Percentiles rank a stretch among this genome's conserved stretches.
These are phyloP conservation scores for Xerus inauris DNA, from an alignment of 2,113 vertebrate genomes.

Conservation along the genomic window DNA sequence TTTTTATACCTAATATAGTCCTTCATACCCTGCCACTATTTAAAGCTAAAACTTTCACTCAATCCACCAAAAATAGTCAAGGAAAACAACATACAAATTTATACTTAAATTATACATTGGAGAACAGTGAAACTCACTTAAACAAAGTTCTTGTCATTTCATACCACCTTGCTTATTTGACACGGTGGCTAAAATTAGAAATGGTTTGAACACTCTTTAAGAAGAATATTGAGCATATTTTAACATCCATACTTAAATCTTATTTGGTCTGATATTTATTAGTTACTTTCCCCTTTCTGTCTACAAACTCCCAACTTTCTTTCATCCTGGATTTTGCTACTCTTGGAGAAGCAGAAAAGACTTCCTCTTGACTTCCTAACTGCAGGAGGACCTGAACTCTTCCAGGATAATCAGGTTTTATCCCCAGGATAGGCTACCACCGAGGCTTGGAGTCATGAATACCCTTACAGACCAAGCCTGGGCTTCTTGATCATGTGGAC, in stretches of 20 bases:
- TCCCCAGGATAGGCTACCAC: neutral
- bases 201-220: neutral
- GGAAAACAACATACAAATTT: conserved; percentile 76
- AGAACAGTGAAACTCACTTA: conserved; percentile 37
- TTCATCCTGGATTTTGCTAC: neutral
- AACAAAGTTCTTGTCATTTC: conserved; percentile 13
- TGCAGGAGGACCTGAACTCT: neutral
- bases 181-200: neutral
- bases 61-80: conserved; percentile 74
- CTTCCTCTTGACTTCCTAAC: neutral
- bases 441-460: neutral
- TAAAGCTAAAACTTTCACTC: conserved; percentile 66
- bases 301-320: too few species aligned
- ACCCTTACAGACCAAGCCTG: neutral
- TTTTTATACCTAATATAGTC: conserved; percentile 82
- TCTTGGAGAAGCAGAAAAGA: conserved; percentile 20
- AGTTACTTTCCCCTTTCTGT: neutral
- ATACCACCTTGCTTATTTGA: neutral
- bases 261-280: neutral
- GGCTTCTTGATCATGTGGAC: neutral
- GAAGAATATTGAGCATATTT: neutral
- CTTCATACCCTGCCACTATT: conserved; percentile 62
- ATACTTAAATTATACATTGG: conserved; percentile 42
- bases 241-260: neutral
- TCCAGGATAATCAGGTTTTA: neutral